Evolutionary conservation across 2,113 vertebrate genomes (phyloP), one percentile per base, ranked within the genome.

Genomic region (Numenius arquata): DNA sequence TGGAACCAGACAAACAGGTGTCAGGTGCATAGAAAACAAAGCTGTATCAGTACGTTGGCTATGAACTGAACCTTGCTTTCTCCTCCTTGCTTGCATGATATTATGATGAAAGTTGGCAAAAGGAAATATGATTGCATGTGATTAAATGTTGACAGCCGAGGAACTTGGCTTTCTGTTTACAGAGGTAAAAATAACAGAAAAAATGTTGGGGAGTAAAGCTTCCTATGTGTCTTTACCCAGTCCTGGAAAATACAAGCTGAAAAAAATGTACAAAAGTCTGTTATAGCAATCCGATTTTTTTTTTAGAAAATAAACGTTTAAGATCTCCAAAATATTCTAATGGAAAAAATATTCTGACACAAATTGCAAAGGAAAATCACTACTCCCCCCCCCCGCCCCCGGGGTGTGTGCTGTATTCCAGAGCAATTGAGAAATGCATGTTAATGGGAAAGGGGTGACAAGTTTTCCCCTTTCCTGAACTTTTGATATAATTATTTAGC

Each of bases 1-100:
- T 88, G 41, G 62, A 93, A 95, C 41, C 36, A 85, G 88, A 76
- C 29, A 82, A 85, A 62, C 77, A 89, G 6, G 10, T 95, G 84
- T 85, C 86, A 95, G 87, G 81, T 96, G 84, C 71, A 53, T 18
- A 68, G 45, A 83, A 95, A 96, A 88, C 70, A 40, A 94, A 91
- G 38, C 56, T 66, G 38, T 62, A 41, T 87, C 59, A 56, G 22
- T 83, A 21, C 76, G 41, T 76, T 89, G 70, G 62, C 84, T 92
- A 65, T 62, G 61, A 89, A 72, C 77, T 75, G 73, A 62, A 76
- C 32, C 70, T 58, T 82, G 73, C 81, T 96, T 95, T 71, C 58
- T 95, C 40, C 75, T 94, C 53, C 63, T 91, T 47, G 41, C 32
- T n/a, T 66, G 59, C 71, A 38, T 38, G 34, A 34, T 58, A 48